These are phyloP conservation scores for Clamator glandarius DNA, from an alignment of 2,797 vertebrate species.

Conservation along the genomic window DNA sequence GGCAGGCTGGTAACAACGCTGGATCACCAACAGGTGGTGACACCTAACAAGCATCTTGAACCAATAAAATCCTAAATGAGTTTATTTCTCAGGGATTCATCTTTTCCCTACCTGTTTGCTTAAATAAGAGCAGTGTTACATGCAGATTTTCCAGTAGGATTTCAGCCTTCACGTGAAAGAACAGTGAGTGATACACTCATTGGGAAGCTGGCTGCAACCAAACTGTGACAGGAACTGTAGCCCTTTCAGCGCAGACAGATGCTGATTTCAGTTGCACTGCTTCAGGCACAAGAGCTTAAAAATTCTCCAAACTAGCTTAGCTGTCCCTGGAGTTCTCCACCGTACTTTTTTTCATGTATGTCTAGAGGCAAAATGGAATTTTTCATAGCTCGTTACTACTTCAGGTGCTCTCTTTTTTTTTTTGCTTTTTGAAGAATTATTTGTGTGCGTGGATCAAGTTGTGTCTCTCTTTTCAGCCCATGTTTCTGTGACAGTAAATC, in stretches of 20 bases:
- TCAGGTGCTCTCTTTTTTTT: background rate
- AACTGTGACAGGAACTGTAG: background rate
- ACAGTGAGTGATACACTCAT: fast-evolving
- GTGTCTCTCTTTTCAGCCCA: background rate
- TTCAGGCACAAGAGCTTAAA: background rate
- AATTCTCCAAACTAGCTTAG: background rate
- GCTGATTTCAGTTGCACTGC: background rate
- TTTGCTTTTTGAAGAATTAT: background rate
- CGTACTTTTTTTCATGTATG: background rate
- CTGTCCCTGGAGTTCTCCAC: background rate
- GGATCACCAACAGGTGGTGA: background rate
- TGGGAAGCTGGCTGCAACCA: background rate
- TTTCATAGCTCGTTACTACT: background rate
- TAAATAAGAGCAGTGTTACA: background rate
- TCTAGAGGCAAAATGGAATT: background rate
- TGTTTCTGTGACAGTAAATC: background rate
- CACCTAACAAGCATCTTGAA: background rate
- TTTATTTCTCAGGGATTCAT: background rate
- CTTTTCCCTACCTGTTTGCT: background rate
- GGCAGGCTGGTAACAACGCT: background rate
- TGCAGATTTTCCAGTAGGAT: background rate
- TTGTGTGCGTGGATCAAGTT: background rate
- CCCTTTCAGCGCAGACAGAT: background rate
- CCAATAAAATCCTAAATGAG: background rate
- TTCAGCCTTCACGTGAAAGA: background rate